Base-by-base conservation (phyloP, 2,888 invertebrate genomes). In the Anthoptus insignis region DNA sequence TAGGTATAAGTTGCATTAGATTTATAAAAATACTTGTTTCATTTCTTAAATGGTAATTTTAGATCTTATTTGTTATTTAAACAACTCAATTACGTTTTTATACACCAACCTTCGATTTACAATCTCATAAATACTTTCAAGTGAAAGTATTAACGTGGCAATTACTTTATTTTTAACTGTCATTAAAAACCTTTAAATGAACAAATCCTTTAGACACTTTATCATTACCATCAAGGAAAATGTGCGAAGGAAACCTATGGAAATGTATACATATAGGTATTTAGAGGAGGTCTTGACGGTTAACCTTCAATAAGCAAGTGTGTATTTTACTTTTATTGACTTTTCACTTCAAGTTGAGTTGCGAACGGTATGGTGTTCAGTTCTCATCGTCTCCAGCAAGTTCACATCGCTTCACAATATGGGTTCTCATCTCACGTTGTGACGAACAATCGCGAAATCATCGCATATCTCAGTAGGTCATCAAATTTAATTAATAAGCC, bases 381-480 rank as follows among this genome's bases (percentile, higher is more conserved):
- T 54, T 61, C 61, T 39, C 60, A 60, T 42, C n/a, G 50, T 49
- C 13, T 21, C 47, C 34, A 27, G 32, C 32, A 14, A 59, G 49
- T 59, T 59, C 59, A 49, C 59, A 49, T 47, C 34, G 49, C 58
- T 53, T 32, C 60, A 60, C 60, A 60, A 60, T 60, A 60, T 53
- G 52, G 45, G 45, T 60, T 60, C 60, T 50, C 59, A 59, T 52
- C 52, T 52, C 37, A 49, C 16, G 50, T 82, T 73, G 71, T 72
- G 50, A 70, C 45, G 73, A 85, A 90, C 91, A 91, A 90, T 89
- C 83, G 84, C 84, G 88, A 87, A 86, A 89, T 79, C 83, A 76
- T 78, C 80, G 65, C 57, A 32, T 84, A 90, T 91, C 90, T 84
- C 75, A 76, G 74, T 84, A 78, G 85, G 84, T 82, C 90, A 91